These are phyloP conservation scores for Aegotheles bennettii DNA, from an alignment of 2,113 vertebrate genomes.

Conservation along the genomic window DNA sequence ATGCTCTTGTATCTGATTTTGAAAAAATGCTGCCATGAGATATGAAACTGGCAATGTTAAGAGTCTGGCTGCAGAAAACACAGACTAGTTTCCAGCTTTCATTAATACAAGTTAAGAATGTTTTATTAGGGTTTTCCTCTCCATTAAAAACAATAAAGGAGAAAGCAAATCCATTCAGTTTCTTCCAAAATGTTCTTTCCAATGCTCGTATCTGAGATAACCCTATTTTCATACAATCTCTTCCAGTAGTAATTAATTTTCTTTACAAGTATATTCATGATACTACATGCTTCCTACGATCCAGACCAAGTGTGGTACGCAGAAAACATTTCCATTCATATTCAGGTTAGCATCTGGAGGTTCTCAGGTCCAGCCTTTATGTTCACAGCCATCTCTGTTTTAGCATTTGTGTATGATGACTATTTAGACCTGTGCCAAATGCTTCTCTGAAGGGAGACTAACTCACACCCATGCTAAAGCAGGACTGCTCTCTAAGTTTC, in stretches of 20 bases:
- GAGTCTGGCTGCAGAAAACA: neutral
- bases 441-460: neutral
- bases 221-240: neutral
- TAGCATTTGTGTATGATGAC: neutral
- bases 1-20: neutral
- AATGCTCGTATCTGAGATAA: neutral
- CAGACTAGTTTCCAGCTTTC: neutral
- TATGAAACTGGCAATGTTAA: neutral
- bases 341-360: neutral
- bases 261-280: neutral
- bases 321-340: neutral
- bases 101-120: neutral
- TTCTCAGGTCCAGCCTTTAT: neutral
- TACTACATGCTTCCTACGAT: neutral
- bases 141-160: neutral
- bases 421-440: neutral
- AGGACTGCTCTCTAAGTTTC: neutral
- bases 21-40: neutral
- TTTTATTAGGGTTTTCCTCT: neutral
- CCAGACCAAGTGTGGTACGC: neutral
- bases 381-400: neutral
- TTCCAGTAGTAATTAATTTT: constrained; percentile 6
- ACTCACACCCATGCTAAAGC: neutral
- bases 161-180: neutral
- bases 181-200: neutral